These are phyloP conservation scores for Isichthys henryi DNA, from an alignment of 2,113 vertebrate genomes.

Conservation along the genomic window DNA sequence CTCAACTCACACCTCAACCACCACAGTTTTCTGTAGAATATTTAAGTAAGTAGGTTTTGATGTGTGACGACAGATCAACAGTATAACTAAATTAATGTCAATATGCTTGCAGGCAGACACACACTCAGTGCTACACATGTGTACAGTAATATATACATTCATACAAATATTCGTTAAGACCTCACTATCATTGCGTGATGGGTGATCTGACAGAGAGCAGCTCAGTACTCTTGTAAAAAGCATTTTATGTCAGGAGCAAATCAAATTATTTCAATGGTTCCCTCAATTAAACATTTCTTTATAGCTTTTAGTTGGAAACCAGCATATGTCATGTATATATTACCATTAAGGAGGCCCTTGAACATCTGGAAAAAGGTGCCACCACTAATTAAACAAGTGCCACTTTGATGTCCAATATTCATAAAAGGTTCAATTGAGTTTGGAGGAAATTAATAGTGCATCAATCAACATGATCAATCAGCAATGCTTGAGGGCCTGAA, in stretches of 20 bases:
- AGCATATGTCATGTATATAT: background rate
- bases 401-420: conserved; percentile 52
- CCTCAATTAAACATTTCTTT: conserved; percentile 4
- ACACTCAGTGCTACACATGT: background rate
- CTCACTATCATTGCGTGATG: background rate
- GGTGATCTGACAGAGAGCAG: background rate
- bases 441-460: conserved; percentile 61
- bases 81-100: background rate
- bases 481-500: conserved; percentile 3
- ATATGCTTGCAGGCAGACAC: background rate
- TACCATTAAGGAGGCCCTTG: background rate
- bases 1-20: background rate
- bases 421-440: conserved; percentile 50
- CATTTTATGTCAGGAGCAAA: background rate
- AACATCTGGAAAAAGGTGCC: conserved; percentile 34
- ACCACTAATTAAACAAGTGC: conserved; percentile 53
- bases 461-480: conserved; percentile 53
- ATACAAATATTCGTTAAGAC: background rate
- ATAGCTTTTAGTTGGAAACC: background rate
- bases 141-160: background rate
- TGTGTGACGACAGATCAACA: background rate
- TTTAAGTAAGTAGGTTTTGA: background rate
- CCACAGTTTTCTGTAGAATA: background rate
- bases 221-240: background rate
- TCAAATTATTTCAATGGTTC: background rate